Base-by-base conservation (phyloP, 1,140 invertebrate genomes). In the Zaprionus capensis region DNA sequence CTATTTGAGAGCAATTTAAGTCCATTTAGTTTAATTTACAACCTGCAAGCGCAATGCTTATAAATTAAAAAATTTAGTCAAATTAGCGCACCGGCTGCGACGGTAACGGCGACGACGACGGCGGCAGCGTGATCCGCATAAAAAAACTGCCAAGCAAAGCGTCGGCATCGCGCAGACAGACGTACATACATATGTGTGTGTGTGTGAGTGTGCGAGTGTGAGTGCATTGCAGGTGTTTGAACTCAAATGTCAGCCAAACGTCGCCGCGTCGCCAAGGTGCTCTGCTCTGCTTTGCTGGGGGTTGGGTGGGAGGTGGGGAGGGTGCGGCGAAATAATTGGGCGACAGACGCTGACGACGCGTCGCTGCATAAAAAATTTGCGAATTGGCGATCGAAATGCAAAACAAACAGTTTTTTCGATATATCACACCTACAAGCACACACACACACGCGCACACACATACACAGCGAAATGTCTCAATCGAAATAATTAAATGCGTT, bases 171-270 rank as follows among this genome's bases (percentile, higher is more conserved):
- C 46, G 26, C 61, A 34, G 34, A 38, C 41, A 36, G 62, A 53
- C 5, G 31, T 20, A 1, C 38, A 22, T 41, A 53, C 34, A 15
- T 28, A 2, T 49, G 56, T 55, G 14, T 63, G 59, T 1, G 11
- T 17, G 24, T 36, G 66, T 15, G 67, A 7, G 58, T 44, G 66
- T 15, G 58, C 26, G 67, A 55, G 49, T 34, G 53, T 73, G 78
- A 77, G 85, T 88, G 78, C 84, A 88, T 72, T 88, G 84, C 84
- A 88, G 84, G 84, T 88, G 84, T 88, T 88, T 88, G 84, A 88
- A 88, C 84, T 88, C 85, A 83, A 90, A 90, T 83, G 79, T 81
- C 79, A 81, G 84, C 64, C 76, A 80, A 82, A 78, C 59, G 71
- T 75, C 74, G 72, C 64, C 79, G 71, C 66, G 71, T 62, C 71